Evolutionary conservation across 2,888 invertebrate species (phyloP).

Genomic region (Deladenus siricidicola): DNA sequence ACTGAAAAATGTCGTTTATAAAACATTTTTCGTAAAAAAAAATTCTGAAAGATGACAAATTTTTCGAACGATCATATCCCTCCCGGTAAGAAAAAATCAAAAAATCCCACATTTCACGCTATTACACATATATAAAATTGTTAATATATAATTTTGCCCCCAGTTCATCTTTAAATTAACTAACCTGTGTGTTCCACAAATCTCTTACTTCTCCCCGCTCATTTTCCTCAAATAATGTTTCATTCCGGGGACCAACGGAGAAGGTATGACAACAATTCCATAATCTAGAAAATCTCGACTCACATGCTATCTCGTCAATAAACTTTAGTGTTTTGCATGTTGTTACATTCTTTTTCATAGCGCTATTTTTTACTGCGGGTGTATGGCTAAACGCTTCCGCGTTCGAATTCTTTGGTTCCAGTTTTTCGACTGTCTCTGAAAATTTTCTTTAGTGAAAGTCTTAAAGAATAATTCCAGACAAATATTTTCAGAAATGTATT

Average conservation of each 20-base stretch:
- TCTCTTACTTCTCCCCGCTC: slow-evolving; percentile 34
- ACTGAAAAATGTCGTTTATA: no score
- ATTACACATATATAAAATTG: no score
- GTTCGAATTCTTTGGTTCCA: not conserved
- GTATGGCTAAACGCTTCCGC: not conserved
- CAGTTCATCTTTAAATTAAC: not conserved
- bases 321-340: not conserved
- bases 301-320: not conserved
- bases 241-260: slow-evolving; percentile 29
- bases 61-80: no score
- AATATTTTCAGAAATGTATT: no score
- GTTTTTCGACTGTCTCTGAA: not conserved
- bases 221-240: slow-evolving; percentile 10
- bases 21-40: no score
- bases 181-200: slow-evolving; percentile 47
- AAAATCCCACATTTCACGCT: no score
- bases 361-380: not conserved
- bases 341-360: not conserved
- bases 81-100: no score
- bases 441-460: no score
- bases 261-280: no score
- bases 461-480: no score
- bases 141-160: not conserved
- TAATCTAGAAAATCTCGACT: not conserved
- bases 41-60: no score